Conservation (phyloP, 2,113 vertebrate species). For the Nothoprocta perdicaria region DNA sequence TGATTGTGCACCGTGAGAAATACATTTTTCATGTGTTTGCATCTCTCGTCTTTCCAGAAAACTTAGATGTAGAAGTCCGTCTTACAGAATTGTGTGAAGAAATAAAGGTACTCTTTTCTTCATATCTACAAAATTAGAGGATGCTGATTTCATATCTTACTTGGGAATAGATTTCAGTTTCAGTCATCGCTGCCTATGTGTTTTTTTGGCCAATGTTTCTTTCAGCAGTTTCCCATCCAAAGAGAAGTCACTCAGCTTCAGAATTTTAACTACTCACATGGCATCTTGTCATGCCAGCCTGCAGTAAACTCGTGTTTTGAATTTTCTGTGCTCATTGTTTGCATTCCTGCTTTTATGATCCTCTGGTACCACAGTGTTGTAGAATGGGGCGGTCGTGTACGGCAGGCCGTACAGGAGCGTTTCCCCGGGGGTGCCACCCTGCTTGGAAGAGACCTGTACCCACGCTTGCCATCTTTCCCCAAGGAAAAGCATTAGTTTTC, state of each 20-base stretch:
- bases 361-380: background rate
- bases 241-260: background rate
- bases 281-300: background rate
- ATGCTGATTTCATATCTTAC: background rate
- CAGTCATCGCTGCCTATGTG: background rate
- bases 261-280: background rate
- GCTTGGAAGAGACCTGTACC: background rate
- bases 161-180: background rate
- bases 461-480: background rate
- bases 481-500: background rate
- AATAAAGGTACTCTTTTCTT: slow-evolving; percentile 87
- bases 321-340: background rate
- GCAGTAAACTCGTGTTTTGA: background rate
- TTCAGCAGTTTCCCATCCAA: background rate
- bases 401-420: background rate
- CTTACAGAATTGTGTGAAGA: slow-evolving; percentile 92
- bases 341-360: background rate
- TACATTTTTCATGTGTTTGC: slow-evolving; percentile 40
- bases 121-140: background rate
- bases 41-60: slow-evolving; percentile 84
- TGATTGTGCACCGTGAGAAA: slow-evolving; percentile 31
- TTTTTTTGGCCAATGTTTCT: background rate
- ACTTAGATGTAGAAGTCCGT: slow-evolving; percentile 92
- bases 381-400: background rate
- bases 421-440: background rate